Base-by-base conservation (phyloP, 1,140 invertebrate genomes). In the Brachionus angularis region DNA sequence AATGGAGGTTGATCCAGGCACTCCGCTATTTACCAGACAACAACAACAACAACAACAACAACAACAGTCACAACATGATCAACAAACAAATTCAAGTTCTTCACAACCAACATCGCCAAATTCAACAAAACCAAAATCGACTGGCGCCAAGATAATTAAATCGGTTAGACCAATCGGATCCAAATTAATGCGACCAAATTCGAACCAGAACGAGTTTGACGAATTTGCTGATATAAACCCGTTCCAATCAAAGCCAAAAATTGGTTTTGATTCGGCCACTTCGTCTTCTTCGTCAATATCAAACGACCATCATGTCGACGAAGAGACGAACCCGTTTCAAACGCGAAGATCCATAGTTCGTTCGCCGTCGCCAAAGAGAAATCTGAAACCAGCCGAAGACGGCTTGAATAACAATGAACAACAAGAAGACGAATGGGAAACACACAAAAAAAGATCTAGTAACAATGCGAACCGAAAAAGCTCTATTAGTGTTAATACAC, bases 381-480 rank as follows among this genome's bases (percentile, higher is more conserved):
- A 39, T 18, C 34, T 18, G 8, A 23, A 39, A n/a, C 27, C 34
- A 18, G 33, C 36, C 5, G 53, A 58, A 39, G 53, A 58, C 8
- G n/a, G n/a, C 31, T 36, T 8, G 10, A 12, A 7, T 23, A 58
- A 42, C 33, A n/a, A n/a, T n/a, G n/a, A n/a, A n/a, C n/a, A n/a
- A n/a, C n/a, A n/a, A n/a, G 53, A 58, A 12, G 53, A 58, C 33
- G 53, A 58, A n/a, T 58, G 53, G 53, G 53, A 58, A 16, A 58
- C 33, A 14, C 53, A 58, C 27, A 58, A 58, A 58, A 58, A 58
- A 14, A 16, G 53, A 23, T 55, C 52, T 23, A 58, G n/a, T n/a
- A n/a, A 33, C 31, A 55, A 23, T 39, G 23, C 53, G 12, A 18
- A 34, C 7, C 53, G 34, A 33, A n/a, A n/a, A n/a, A n/a, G n/a